Conservation (phyloP, 2,113 vertebrate species). For the Zeus faber region DNA sequence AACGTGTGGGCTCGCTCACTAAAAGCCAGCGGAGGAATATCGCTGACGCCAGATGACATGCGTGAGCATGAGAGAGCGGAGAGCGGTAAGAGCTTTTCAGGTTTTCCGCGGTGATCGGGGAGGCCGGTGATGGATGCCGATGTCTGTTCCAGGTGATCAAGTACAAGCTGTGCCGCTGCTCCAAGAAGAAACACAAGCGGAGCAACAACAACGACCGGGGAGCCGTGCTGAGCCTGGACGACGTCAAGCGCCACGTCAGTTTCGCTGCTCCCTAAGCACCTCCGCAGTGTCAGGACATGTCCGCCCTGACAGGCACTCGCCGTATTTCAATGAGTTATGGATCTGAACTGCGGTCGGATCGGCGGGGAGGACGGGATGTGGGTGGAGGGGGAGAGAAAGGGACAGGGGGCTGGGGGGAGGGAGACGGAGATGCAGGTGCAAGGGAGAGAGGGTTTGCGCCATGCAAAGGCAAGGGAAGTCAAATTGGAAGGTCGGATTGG, state of each 20-base stretch:
- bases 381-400: neutral
- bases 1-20: conserved; percentile 4
- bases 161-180: conserved; percentile 87
- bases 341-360: conserved; percentile 2
- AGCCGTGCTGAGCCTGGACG: conserved; percentile 93
- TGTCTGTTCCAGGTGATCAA: conserved; percentile 85
- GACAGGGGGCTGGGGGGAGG: neutral
- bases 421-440: neutral
- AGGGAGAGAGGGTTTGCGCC: conserved; percentile 22
- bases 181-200: conserved; percentile 89
- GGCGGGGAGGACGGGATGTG: neutral
- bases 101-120: neutral
- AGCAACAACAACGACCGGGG: conserved; percentile 94
- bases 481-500: conserved; percentile 30
- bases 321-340: no score
- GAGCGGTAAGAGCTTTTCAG: neutral
- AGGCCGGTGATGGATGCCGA: conserved; percentile 16
- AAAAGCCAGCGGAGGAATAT: neutral
- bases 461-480: neutral
- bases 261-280: conserved; percentile 33
- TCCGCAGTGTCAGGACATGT: no score
- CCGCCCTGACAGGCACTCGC: no score
- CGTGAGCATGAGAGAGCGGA: no score
- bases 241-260: conserved; percentile 96
- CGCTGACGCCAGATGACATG: no score